Evolutionary conservation across 23 tunicate species (phyloP).

Genomic region (Halocynthia roretzi): DNA sequence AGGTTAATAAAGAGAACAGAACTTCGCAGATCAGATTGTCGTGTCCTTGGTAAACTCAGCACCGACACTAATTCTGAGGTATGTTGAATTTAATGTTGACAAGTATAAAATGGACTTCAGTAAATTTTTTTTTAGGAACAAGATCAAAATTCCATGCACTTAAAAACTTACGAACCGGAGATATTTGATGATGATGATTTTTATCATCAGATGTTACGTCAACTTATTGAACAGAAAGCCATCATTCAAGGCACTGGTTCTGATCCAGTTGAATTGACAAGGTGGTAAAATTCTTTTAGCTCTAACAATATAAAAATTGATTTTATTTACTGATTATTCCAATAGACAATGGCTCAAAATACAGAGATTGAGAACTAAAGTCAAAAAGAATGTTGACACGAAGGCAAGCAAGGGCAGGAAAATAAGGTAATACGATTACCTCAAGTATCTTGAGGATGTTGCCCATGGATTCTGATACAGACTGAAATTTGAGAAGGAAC

Average conservation of each 20-base stretch:
- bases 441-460: not conserved
- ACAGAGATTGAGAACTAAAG: slow-evolving; percentile 53
- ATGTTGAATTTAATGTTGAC: not conserved
- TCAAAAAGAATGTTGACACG: slow-evolving; percentile 63
- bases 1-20: slow-evolving; percentile 50
- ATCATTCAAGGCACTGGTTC: slow-evolving; percentile 9
- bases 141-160: slow-evolving; percentile 20
- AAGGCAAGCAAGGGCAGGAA: slow-evolving; percentile 84
- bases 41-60: slow-evolving; percentile 30
- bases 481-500: not conserved
- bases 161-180: slow-evolving; percentile 11
- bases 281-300: slow-evolving; percentile 24
- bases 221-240: slow-evolving; percentile 53
- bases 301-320: not conserved
- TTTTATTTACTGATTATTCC: not conserved
- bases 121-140: not conserved
- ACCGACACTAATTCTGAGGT: not conserved
- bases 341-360: slow-evolving; percentile 63
- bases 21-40: slow-evolving; percentile 34
- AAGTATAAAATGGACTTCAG: too few relatives aligned
- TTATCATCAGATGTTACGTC: slow-evolving; percentile 64
- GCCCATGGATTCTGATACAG: not conserved
- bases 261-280: slow-evolving; percentile 48
- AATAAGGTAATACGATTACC: slow-evolving; percentile 31
- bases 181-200: slow-evolving; percentile 59